phyloP scores from a whole-genome alignment of 2,888 invertebrate species.

The Lithosia quadra region DNA sequence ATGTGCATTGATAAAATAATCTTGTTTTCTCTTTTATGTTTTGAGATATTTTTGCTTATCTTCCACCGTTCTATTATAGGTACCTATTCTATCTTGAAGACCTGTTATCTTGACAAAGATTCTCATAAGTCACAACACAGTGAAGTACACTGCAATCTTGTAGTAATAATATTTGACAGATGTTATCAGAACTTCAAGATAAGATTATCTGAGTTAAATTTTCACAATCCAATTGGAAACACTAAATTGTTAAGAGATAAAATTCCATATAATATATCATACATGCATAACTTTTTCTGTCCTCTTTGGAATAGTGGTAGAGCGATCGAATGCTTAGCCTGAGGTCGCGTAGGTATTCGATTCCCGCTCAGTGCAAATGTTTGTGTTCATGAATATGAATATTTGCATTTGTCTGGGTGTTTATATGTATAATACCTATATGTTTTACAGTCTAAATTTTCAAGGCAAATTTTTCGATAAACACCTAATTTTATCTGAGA shows the following conservation, averaged over 20 bases:
- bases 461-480: no score
- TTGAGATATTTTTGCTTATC: conserved; percentile 5
- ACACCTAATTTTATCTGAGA: not conserved
- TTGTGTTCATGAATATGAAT: no score
- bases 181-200: conserved; percentile 17
- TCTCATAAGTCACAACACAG: conserved; percentile 9
- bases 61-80: conserved; percentile 17
- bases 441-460: no score
- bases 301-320: no score
- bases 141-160: conserved; percentile 10
- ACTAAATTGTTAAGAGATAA: not conserved
- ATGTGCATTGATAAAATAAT: not conserved
- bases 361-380: no score
- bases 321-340: no score
- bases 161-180: conserved; percentile 20
- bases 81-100: conserved; percentile 21
- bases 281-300: not conserved
- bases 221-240: conserved; percentile 6
- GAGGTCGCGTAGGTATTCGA: no score
- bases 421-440: no score
- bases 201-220: conserved; percentile 35
- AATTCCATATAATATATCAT: not conserved
- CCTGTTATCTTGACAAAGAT: conserved; percentile 32
- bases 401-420: no score
- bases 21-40: not conserved